Evolutionary conservation across 2,113 vertebrate species (phyloP).

Genomic region (Chitala chitala): DNA sequence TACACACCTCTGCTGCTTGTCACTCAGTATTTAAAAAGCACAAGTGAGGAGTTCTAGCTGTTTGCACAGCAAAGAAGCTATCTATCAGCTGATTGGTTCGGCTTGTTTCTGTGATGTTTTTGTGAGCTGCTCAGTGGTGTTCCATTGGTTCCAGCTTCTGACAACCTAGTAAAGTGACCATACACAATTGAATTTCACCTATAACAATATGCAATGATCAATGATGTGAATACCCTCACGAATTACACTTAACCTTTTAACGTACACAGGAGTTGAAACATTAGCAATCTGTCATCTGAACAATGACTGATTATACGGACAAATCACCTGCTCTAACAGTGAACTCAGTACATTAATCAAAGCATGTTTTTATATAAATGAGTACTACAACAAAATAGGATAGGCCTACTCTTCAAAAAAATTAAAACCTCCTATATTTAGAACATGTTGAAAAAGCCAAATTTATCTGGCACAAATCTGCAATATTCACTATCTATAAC

Average conservation of each 20-base stretch:
- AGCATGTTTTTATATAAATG: too few species aligned
- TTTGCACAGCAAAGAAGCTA: conserved; percentile 7
- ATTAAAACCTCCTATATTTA: too few species aligned
- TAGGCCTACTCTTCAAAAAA: too few species aligned
- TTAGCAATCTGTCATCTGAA: not conserved
- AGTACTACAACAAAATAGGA: too few species aligned
- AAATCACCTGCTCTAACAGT: not conserved
- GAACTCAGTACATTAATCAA: not conserved
- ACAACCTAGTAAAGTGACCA: not conserved
- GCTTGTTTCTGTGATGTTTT: not conserved
- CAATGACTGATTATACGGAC: not conserved
- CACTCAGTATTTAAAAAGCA: not conserved
- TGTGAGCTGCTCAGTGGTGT: not conserved
- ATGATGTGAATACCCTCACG: not conserved
- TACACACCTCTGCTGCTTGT: not conserved
- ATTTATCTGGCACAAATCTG: too few species aligned
- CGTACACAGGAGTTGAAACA: not conserved
- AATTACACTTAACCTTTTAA: not conserved
- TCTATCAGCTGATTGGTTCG: conserved; percentile 11
- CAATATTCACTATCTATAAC: too few species aligned
- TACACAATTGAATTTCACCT: conserved; percentile 12
- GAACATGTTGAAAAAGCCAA: too few species aligned
- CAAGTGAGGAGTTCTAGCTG: not conserved
- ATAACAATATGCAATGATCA: not conserved
- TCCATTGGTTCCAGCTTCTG: not conserved